Base-by-base conservation (phyloP, 2,113 vertebrate species). In the Oreocharis arfaki region DNA sequence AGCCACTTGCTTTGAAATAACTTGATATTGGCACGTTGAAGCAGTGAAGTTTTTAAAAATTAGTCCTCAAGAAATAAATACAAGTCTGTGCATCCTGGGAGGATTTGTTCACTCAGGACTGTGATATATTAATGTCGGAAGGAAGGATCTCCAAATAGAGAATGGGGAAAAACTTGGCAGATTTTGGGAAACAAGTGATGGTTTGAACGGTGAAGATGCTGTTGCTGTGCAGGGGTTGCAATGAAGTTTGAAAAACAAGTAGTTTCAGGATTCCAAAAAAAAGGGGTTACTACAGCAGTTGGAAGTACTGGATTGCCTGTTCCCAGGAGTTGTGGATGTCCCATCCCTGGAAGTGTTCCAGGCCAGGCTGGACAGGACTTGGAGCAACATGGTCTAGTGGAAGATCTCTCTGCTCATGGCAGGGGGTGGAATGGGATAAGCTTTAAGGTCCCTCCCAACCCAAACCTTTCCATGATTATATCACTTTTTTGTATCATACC, bases 241-340 rank as follows among this genome's bases (percentile, higher is more conserved):
- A 0, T 23, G 28, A 21, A 41, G 18, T 46, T 65, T 49, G 56
- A 35, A 44, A 65, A 61, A 7, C 9, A 21, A 17, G 11, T 13
- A 1, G 2, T 39, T 69, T 53, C 11, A 53, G 32, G 52, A 37
- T 16, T 52, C 6, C 32, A 7, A 37, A 9, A 32, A 9, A 10
- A 39, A 20, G 9, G 11, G 6, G 0, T 65, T n/a, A 2, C 10
- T 32, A 0, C 5, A 52, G 4, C 23, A 70, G 37, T 0, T 46
- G 28, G 6, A 32, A 57, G 28, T 24, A 0, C 11, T 53, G 57
- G 2, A 7, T 81, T 63, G 4, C 4, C 33, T 64, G 32, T 84
- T 33, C 44, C 37, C 69, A 12, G 32, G 7, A 33, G 9, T 0
- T 41, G 19, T n/a, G 60, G 53, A 4, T 89, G 69, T 44, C 11